Evolutionary conservation across 2,888 invertebrate genomes (phyloP).

Genomic region (Trachelus iudaicus): DNA sequence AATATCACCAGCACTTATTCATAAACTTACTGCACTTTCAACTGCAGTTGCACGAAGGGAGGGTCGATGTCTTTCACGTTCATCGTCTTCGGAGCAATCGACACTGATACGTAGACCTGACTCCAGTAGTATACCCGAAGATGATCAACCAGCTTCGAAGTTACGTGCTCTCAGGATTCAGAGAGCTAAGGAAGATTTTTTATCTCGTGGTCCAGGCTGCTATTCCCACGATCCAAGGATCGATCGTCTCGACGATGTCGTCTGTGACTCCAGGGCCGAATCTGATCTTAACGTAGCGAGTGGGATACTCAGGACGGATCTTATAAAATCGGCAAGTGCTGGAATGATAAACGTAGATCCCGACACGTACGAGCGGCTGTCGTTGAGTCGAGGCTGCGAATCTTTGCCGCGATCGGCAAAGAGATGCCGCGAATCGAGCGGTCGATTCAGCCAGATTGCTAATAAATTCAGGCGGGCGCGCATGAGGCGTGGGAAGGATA

Average conservation of each 20-base stretch:
- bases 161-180: conserved; percentile 72
- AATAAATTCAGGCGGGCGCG: conserved; percentile 72
- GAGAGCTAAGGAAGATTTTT: conserved; percentile 79
- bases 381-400: conserved; percentile 63
- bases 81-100: background rate
- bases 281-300: background rate
- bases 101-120: background rate
- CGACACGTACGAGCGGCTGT: conserved; percentile 71
- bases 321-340: conserved; percentile 80
- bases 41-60: conserved; percentile 28
- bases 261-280: conserved; percentile 7
- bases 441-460: conserved; percentile 64
- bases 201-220: conserved; percentile 64
- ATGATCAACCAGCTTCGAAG: conserved; percentile 53
- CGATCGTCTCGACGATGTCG: conserved; percentile 12
- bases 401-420: conserved; percentile 67
- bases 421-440: conserved; percentile 33
- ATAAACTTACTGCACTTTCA: conserved; percentile 42
- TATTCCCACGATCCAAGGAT: conserved; percentile 30
- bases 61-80: background rate
- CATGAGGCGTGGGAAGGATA: conserved; percentile 64
- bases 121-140: background rate
- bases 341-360: conserved; percentile 81
- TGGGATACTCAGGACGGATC: conserved; percentile 38
- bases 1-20: conserved; percentile 40